phyloP scores from a whole-genome alignment of 1,140 invertebrate genomes.

The Caenorhabditis remanei region DNA sequence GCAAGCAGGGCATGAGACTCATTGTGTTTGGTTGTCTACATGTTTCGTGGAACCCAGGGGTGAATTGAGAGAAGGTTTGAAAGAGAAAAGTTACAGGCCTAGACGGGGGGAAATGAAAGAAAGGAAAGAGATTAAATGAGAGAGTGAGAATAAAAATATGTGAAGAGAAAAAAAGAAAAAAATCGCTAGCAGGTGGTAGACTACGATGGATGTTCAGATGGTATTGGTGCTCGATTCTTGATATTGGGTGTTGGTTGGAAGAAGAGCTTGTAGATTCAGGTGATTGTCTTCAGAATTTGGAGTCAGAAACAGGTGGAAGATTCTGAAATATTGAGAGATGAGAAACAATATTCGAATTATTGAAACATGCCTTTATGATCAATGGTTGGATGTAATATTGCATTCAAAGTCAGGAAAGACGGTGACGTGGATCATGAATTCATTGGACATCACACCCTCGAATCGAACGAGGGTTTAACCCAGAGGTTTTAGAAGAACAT shows the following conservation, averaged over 20 bases:
- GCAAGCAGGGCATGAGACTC: conserved; percentile 55
- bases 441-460: background rate
- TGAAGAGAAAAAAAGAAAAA: conserved; percentile 23
- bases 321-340: background rate
- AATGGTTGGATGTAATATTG: background rate
- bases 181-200: conserved; percentile 33
- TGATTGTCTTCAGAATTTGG: background rate
- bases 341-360: too few relatives aligned
- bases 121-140: background rate
- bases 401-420: background rate
- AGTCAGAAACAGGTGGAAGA: background rate
- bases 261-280: background rate
- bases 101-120: background rate
- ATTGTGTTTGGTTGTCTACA: conserved; percentile 54
- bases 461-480: conserved; percentile 7
- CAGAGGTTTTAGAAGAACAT: conserved; percentile 16
- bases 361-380: background rate
- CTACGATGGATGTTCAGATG: conserved; percentile 13
- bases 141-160: conserved; percentile 7
- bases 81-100: conserved; percentile 1
- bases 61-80: background rate
- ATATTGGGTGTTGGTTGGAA: background rate
- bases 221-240: background rate
- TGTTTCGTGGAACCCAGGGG: conserved; percentile 52
- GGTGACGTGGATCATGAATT: background rate